Percentiles rank a stretch among this genome's conserved stretches.
phyloP scores from a whole-genome alignment of 2,113 vertebrate species.

The Percopsis transmontana region DNA sequence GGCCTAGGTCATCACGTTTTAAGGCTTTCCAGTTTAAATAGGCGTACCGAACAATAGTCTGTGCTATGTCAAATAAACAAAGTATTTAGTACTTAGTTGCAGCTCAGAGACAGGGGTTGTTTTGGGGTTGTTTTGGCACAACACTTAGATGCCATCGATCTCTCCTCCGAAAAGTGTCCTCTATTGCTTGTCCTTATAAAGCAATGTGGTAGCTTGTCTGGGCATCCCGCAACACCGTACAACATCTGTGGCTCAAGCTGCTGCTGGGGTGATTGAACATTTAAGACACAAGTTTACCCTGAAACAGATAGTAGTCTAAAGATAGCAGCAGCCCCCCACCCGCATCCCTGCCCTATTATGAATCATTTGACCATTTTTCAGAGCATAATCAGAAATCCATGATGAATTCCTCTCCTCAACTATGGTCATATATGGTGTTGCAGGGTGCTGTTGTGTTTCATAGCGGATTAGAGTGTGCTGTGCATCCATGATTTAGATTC shows the following conservation, averaged over 20 bases:
- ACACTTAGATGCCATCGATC: conserved; percentile 32
- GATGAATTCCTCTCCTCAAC: background rate
- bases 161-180: conserved; percentile 38
- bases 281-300: conserved; percentile 47
- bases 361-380: conserved; percentile 3
- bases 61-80: too few relatives aligned
- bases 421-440: background rate
- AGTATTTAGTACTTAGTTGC: too few relatives aligned
- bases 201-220: conserved; percentile 25
- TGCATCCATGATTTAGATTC: conserved; percentile 25
- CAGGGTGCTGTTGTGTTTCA: conserved; percentile 33
- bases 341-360: background rate
- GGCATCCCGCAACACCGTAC: conserved; percentile 21
- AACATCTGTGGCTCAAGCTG: conserved; percentile 65
- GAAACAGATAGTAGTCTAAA: conserved; percentile 23
- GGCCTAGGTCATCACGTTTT: too few relatives aligned
- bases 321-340: background rate
- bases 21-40: too few relatives aligned
- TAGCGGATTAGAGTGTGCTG: conserved; percentile 22
- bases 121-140: conserved; percentile 18
- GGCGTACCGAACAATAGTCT: too few relatives aligned
- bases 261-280: conserved; percentile 21
- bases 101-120: background rate
- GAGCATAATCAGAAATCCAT: background rate
- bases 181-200: conserved; percentile 48